Evolutionary conservation across 1,140 invertebrate species (phyloP).

Genomic region (Phthorimaea operculella): DNA sequence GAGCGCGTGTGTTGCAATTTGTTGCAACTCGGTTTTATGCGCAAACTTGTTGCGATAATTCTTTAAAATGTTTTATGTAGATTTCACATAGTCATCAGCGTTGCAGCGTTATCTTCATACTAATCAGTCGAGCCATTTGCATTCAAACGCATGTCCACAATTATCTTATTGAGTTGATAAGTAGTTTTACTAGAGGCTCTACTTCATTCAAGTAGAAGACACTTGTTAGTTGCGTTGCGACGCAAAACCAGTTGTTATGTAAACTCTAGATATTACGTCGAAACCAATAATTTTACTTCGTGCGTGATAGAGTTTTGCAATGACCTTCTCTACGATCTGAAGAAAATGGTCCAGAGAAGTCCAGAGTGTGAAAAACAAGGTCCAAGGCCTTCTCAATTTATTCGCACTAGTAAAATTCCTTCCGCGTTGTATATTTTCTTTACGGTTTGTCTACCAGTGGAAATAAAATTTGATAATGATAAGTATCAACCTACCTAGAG

Average conservation of each 20-base stretch:
- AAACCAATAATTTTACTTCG: background rate
- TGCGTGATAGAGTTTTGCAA: background rate
- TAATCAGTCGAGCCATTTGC: background rate
- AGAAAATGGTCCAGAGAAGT: too few species aligned
- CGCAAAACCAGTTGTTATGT: background rate
- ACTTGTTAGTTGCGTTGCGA: too few species aligned
- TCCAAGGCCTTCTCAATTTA: background rate
- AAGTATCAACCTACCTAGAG: too few species aligned
- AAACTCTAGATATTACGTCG: background rate
- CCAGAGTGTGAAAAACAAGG: background rate
- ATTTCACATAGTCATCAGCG: background rate
- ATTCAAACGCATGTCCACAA: background rate
- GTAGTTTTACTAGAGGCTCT: too few species aligned
- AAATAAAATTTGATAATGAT: too few species aligned
- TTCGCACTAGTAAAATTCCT: background rate
- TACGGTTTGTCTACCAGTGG: too few species aligned
- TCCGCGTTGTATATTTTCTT: background rate
- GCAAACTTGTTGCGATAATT: conserved; percentile 26
- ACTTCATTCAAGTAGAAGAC: too few species aligned
- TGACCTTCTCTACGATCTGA: background rate
- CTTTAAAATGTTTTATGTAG: background rate
- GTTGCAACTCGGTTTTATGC: conserved; percentile 26
- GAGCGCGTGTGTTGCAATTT: conserved; percentile 29
- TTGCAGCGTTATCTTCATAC: background rate
- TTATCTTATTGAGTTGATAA: background rate